Evolutionary conservation across 2,113 vertebrate species (phyloP).

Genomic region (Ceyx margarethae): DNA sequence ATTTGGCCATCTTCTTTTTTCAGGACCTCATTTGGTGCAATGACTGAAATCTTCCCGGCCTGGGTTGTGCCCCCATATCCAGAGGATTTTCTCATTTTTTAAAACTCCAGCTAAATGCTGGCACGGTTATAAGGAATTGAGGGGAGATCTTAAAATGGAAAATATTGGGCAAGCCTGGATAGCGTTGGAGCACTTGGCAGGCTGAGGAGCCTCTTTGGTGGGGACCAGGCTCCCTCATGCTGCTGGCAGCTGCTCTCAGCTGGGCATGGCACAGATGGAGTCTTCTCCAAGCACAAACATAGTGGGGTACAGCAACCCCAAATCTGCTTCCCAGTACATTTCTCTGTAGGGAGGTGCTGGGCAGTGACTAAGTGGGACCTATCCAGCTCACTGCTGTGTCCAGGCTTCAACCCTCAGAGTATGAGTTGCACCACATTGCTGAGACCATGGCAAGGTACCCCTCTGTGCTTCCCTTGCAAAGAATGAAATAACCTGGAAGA

Average conservation of each 20-base stretch:
- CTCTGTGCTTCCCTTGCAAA: background rate
- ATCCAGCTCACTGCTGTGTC: background rate
- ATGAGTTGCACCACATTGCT: background rate
- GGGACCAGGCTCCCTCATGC: background rate
- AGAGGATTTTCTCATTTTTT: background rate
- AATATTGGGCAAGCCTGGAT: background rate
- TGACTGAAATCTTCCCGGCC: background rate
- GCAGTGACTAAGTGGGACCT: background rate
- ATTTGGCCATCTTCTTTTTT: constrained; percentile 9
- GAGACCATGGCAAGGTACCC: background rate
- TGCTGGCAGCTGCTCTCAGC: background rate
- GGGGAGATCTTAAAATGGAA: constrained; percentile 13
- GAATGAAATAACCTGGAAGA: constrained; percentile 45
- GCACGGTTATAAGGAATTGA: background rate
- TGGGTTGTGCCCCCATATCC: background rate
- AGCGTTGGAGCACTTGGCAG: rapidly evolving
- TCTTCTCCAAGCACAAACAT: rapidly evolving
- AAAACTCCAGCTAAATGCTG: background rate
- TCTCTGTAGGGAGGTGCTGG: background rate
- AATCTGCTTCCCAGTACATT: background rate
- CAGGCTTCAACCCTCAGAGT: background rate
- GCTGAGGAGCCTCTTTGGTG: background rate
- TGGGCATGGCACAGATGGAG: rapidly evolving
- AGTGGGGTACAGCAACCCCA: background rate
- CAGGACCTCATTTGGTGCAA: background rate